Percentiles rank a stretch among this genome's conserved stretches.
phyloP scores from a whole-genome alignment of 2,113 vertebrate genomes.

The Hepsetus odoe region DNA sequence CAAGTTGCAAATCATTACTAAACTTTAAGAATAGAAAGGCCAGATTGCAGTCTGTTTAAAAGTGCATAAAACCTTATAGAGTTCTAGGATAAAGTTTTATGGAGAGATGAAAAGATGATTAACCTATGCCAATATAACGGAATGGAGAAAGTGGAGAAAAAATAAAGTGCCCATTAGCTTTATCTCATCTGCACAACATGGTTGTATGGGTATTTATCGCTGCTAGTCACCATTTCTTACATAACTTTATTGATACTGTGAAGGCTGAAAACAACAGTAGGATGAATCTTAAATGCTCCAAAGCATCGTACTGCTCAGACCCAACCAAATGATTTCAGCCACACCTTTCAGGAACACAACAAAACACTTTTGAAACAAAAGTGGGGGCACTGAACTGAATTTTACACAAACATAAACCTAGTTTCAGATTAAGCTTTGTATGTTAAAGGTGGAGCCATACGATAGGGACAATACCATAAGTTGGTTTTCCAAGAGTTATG shows the following conservation, averaged over 20 bases:
- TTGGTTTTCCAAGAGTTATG: no score
- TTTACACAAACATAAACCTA: no score
- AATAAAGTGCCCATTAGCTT: neutral
- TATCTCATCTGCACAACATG: conserved; percentile 28
- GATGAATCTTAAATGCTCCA: neutral
- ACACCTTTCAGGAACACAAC: no score
- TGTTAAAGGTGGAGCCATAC: no score
- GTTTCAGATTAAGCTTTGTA: no score
- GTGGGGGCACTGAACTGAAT: no score
- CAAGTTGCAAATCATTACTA: conserved; percentile 19
- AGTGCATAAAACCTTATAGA: conserved; percentile 7
- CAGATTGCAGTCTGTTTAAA: conserved; percentile 14
- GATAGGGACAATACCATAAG: no score
- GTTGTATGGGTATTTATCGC: conserved; percentile 11
- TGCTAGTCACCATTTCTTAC: conserved; percentile 13
- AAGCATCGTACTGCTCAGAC: conserved; percentile 4
- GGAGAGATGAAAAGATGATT: conserved; percentile 13
- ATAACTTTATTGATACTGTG: conserved; percentile 22
- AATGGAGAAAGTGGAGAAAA: conserved; percentile 16
- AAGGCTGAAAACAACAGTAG: neutral
- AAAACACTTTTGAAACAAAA: no score
- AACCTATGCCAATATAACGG: neutral
- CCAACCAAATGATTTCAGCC: neutral
- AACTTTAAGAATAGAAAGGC: conserved; percentile 11
- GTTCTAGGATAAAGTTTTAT: conserved; percentile 16